Evolutionary conservation across 64 coral and sea anemone genomes (phyloP), one percentile per base, ranked within the genome.

Genomic region (Platygyra sinensis): DNA sequence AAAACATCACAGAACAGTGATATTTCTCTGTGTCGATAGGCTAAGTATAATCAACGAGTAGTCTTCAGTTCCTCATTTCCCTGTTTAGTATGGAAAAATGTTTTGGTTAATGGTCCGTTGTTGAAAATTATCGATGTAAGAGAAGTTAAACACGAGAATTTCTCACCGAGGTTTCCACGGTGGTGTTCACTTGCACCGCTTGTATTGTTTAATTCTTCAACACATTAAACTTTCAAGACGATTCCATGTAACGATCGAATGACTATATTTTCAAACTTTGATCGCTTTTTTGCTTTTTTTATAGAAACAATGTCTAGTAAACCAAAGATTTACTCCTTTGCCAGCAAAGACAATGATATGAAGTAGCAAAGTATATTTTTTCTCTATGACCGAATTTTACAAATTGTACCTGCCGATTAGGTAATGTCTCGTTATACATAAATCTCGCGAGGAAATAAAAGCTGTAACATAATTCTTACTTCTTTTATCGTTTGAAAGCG

Each of bases 341-440:
- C 22, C 65, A 69, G 65, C 1, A 67, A 28, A 28, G 65, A 72
- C 22, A 39, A 24, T 2, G 10, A 67, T 16, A 11, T 65, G 19
- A 24, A 50, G 24, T 7, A 15, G 33, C 52, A 17, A 28, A 85
- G 11, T 46, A 13, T 2, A 17, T 85, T 71, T 85, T 0, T 71
- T 65, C 49, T 51, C 12, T 42, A 51, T 46, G 62, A 25, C 62
- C 81, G 63, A 67, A 27, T 51, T 85, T 85, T 12, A 85, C 39
- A 49, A 36, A 12, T 27, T 57, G 36, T 72, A 85, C 81, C 81
- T 85, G 81, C 50, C 33, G 81, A 85, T 85, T 65, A 85, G 81
- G 81, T 85, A 49, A 85, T 85, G 60, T 85, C 57, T 85, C 63
- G 22, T 85, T 85, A 42, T 50, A 39, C 62, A 72, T 71, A 71